These are phyloP conservation scores for Allolobophora icterica DNA, from an alignment of 2,888 invertebrate species.

Conservation along the genomic window DNA sequence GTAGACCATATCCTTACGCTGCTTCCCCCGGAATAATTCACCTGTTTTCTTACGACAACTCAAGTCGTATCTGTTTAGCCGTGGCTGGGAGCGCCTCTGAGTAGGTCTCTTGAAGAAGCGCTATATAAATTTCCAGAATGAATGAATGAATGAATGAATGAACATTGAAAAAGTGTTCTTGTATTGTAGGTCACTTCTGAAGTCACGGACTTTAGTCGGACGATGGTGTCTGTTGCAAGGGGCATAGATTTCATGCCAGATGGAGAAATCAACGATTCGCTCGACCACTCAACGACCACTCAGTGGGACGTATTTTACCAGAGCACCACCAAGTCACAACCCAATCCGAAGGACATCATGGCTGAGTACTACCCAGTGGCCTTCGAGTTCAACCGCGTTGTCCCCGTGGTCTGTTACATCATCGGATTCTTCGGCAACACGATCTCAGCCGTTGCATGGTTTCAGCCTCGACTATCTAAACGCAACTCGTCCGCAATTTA, in stretches of 20 bases:
- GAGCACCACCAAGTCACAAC: background rate
- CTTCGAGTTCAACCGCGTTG: slow-evolving; percentile 54
- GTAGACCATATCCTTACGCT: too few relatives aligned
- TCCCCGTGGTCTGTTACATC: slow-evolving; percentile 60
- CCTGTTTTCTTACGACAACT: too few relatives aligned
- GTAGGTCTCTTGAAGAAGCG: too few relatives aligned
- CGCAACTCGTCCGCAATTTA: slow-evolving; percentile 63
- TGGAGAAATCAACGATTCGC: background rate
- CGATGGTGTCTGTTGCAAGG: background rate
- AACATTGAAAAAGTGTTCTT: too few relatives aligned
- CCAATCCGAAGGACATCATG: slow-evolving; percentile 43
- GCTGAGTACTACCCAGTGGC: slow-evolving; percentile 57
- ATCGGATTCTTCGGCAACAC: slow-evolving; percentile 60
- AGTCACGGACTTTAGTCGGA: background rate
- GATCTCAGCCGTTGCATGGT: slow-evolving; percentile 60
- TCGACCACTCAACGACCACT: background rate
- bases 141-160: too few relatives aligned
- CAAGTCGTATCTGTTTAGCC: too few relatives aligned
- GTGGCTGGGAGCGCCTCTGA: too few relatives aligned
- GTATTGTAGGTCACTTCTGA: background rate
- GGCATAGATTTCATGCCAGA: background rate
- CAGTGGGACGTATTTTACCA: background rate
- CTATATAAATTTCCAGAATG: too few relatives aligned
- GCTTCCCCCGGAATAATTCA: too few relatives aligned
- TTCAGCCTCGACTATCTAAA: slow-evolving; percentile 52